Evolutionary conservation across 2,113 vertebrate genomes (phyloP).

Genomic region (Taxidea taxus): DNA sequence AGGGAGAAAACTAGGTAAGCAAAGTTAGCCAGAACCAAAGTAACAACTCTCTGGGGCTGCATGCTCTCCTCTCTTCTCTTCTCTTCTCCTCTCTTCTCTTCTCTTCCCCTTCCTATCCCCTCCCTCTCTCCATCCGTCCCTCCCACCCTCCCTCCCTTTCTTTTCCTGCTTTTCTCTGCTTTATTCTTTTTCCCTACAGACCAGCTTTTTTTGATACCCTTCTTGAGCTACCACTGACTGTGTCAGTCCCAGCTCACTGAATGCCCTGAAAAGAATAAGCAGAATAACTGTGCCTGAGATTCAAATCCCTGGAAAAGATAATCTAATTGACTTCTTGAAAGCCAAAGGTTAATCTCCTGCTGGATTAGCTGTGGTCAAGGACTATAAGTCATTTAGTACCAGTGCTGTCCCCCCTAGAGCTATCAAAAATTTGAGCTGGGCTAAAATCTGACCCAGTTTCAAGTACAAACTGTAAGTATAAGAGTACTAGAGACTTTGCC

Average conservation of each 20-base stretch:
- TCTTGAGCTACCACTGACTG: neutral
- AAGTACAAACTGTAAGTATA: neutral
- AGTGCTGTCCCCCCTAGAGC: neutral
- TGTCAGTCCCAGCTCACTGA: neutral
- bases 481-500: neutral
- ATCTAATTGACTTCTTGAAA: slow-evolving; percentile 13
- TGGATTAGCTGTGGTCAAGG: neutral
- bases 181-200: slow-evolving; percentile 4
- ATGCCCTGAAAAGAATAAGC: neutral
- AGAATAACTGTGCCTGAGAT: neutral
- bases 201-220: neutral
- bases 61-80: neutral
- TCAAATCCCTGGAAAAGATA: slow-evolving; percentile 17
- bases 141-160: neutral
- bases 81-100: too few species aligned
- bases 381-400: neutral
- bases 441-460: slow-evolving; percentile 25
- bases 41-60: neutral
- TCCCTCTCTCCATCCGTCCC: neutral
- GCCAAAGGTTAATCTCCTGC: slow-evolving; percentile 14
- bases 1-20: neutral
- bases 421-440: neutral
- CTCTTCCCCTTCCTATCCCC: neutral
- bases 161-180: neutral
- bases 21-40: neutral